A percentile compares a stretch with the other conserved stretches of the same genome.
These are phyloP conservation scores for Micrasema minimum DNA, from an alignment of 1,140 invertebrate genomes.

Conservation along the genomic window DNA sequence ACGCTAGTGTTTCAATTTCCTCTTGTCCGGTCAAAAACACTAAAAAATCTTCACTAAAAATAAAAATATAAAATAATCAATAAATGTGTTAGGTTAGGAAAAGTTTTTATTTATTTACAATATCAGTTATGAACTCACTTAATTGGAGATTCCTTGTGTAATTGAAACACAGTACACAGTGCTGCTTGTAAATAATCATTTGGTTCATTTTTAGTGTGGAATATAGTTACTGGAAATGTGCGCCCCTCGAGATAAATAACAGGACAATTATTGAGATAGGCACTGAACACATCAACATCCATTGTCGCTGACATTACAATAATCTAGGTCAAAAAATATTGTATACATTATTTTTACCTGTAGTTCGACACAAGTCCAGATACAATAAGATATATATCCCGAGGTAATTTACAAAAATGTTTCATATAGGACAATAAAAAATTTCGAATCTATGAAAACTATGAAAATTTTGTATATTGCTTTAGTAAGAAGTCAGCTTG, in stretches of 20 bases:
- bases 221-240: constrained; percentile 85
- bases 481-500: no score
- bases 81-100: no score
- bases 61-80: constrained; percentile 32
- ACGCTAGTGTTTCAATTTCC: constrained; percentile 92
- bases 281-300: constrained; percentile 92
- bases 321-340: constrained; percentile 63
- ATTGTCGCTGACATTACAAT: constrained; percentile 96
- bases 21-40: constrained; percentile 99
- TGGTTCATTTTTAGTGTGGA: constrained; percentile 79
- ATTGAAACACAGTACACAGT: constrained; percentile 90
- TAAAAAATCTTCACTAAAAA: constrained; percentile 85
- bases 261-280: constrained; percentile 89
- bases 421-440: no score
- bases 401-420: no score
- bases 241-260: constrained; percentile 92
- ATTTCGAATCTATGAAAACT: no score
- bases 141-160: constrained; percentile 84
- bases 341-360: no score
- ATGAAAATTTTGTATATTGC: no score
- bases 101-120: neutral
- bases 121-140: constrained; percentile 68
- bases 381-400: no score
- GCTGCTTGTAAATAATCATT: constrained; percentile 87
- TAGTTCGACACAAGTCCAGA: no score